phyloP scores from a whole-genome alignment of 2,797 vertebrate species.

The Sebastes vulpes region DNA sequence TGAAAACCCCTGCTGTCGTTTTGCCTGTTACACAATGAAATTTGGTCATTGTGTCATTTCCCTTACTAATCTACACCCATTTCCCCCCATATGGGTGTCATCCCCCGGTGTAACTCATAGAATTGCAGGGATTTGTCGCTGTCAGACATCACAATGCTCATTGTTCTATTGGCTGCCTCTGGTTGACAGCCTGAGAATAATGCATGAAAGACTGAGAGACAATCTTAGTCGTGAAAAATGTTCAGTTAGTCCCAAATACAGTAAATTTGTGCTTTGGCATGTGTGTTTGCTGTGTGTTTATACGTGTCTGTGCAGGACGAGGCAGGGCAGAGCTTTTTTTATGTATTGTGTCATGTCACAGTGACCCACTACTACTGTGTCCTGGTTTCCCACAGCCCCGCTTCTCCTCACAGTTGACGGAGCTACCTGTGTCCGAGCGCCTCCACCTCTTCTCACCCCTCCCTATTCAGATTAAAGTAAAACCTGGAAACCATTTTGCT shows the following conservation, averaged over 20 bases:
- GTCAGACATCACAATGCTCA: constrained; percentile 77
- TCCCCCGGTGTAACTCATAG: constrained; percentile 68
- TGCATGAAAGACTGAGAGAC: constrained; percentile 31
- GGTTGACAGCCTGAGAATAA: constrained; percentile 55
- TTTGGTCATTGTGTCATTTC: constrained; percentile 78
- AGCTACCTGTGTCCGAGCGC: constrained; percentile 54
- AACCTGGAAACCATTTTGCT: constrained; percentile 83
- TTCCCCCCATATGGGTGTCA: constrained; percentile 74
- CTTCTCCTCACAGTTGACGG: constrained; percentile 13
- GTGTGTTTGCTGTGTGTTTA: not conserved
- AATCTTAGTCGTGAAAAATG: constrained; percentile 21
- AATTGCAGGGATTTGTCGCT: constrained; percentile 65
- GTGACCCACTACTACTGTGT: constrained; percentile 12
- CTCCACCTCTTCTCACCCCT: constrained; percentile 4
- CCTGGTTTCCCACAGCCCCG: constrained; percentile 46
- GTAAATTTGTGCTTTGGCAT: not conserved
- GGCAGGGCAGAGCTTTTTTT: not conserved
- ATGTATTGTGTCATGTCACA: constrained; percentile 39
- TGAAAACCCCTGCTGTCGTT: constrained; percentile 37
- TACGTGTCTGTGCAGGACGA: not conserved
- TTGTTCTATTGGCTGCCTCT: constrained; percentile 72
- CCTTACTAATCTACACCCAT: constrained; percentile 72
- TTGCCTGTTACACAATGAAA: constrained; percentile 58
- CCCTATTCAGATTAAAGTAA: constrained; percentile 62
- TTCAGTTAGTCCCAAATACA: constrained; percentile 4